Evolutionary conservation across 1,140 invertebrate species (phyloP).

Genomic region (Temnothorax longispinosus): DNA sequence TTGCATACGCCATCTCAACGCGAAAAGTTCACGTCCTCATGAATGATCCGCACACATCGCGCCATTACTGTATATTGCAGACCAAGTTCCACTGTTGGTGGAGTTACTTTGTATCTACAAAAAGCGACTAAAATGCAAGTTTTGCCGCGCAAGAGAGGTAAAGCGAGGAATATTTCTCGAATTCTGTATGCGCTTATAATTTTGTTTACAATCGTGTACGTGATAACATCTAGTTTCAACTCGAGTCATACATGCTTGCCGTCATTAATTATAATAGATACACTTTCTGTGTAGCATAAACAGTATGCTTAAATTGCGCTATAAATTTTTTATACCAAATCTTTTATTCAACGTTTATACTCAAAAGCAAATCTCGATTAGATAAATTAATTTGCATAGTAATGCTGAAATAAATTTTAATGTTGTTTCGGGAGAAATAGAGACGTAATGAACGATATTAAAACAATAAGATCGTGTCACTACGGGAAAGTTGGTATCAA

Average conservation of each 20-base stretch:
- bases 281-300: neutral
- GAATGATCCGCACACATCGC: constrained; percentile 52
- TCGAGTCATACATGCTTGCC: neutral
- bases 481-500: neutral
- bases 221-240: neutral
- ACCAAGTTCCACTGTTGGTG: neutral
- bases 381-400: neutral
- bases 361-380: neutral
- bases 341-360: neutral
- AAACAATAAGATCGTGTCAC: constrained; percentile 11
- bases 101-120: neutral
- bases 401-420: neutral
- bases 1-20: constrained; percentile 33
- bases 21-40: constrained; percentile 40
- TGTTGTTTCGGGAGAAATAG: neutral
- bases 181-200: neutral
- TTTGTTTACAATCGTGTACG: neutral
- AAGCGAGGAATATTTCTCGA: neutral
- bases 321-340: neutral
- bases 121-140: neutral
- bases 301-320: too few relatives aligned
- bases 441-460: neutral
- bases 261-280: neutral
- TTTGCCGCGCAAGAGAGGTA: neutral
- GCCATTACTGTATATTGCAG: neutral